Conservation (phyloP, 2,888 invertebrate genomes). For the Nomada ruficornis region DNA sequence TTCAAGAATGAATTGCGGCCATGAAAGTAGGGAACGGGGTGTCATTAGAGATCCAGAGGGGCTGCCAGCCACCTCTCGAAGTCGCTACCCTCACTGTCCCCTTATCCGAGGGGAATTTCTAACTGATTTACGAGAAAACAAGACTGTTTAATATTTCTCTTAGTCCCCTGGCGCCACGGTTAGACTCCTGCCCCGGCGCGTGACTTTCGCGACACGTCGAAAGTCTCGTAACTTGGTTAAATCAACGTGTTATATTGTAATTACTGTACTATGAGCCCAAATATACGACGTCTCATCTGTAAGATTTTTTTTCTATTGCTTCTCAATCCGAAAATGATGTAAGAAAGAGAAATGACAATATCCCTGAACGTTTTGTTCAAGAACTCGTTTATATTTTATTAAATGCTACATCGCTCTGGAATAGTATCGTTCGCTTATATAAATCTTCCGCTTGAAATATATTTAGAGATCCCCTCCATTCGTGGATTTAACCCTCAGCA, state of each 20-base stretch:
- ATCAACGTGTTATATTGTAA: constrained; percentile 30
- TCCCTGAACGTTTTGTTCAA: neutral
- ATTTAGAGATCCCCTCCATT: constrained; percentile 73
- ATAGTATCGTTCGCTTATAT: constrained; percentile 73
- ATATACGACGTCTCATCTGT: neutral
- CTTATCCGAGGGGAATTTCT: constrained; percentile 79
- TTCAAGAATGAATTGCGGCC: constrained; percentile 71
- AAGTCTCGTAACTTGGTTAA: constrained; percentile 54
- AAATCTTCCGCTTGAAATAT: constrained; percentile 79
- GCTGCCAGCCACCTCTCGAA: constrained; percentile 75
- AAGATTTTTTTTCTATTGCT: neutral
- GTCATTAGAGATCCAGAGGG: constrained; percentile 79
- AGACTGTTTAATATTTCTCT: constrained; percentile 84
- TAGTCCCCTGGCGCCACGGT: constrained; percentile 79
- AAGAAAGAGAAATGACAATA: too few species aligned
- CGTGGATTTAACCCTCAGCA: constrained; percentile 66
- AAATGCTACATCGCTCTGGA: constrained; percentile 51
- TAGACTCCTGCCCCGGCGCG: constrained; percentile 73
- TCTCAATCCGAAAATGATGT: neutral
- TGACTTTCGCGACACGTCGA: constrained; percentile 57
- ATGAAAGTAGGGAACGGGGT: constrained; percentile 67
- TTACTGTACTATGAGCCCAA: neutral
- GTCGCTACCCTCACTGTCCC: constrained; percentile 75
- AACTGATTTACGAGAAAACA: constrained; percentile 84
- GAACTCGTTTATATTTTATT: constrained; percentile 34